phyloP scores from a whole-genome alignment of 2,113 vertebrate genomes.

The Empidonax alnorum region DNA sequence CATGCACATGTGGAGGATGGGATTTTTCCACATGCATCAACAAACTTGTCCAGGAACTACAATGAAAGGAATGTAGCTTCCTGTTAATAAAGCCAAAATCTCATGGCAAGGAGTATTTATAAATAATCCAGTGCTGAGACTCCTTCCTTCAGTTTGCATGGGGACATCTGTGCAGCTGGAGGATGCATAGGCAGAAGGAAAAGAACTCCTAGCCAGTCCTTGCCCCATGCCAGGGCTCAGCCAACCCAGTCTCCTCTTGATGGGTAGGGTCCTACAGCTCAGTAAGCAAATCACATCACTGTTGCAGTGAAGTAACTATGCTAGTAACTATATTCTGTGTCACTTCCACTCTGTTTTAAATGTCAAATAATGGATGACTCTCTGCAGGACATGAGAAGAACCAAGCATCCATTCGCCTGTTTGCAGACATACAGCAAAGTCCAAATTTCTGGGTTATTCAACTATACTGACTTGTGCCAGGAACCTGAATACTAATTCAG shows the following conservation, averaged over 20 bases:
- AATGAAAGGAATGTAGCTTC: conserved; percentile 52
- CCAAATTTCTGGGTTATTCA: neutral
- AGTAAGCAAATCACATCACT: neutral
- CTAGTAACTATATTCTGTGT: neutral
- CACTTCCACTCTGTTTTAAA: neutral
- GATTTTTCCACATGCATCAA: neutral
- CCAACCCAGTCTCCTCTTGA: neutral
- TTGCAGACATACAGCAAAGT: neutral
- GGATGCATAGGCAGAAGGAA: neutral
- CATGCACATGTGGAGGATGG: neutral
- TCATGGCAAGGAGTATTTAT: neutral
- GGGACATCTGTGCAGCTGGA: neutral
- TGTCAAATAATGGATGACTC: neutral
- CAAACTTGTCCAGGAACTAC: conserved; percentile 4
- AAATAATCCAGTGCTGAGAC: neutral
- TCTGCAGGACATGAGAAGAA: neutral
- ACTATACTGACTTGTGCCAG: neutral
- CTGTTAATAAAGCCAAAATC: conserved; percentile 2
- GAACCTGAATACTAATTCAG: neutral
- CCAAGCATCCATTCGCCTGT: neutral
- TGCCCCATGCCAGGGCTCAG: accelerated
- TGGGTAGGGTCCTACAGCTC: neutral
- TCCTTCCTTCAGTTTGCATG: neutral
- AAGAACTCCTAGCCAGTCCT: neutral
- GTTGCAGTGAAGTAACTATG: neutral